phyloP scores from a whole-genome alignment of 2,113 vertebrate species.

The Centropus unirufus region DNA sequence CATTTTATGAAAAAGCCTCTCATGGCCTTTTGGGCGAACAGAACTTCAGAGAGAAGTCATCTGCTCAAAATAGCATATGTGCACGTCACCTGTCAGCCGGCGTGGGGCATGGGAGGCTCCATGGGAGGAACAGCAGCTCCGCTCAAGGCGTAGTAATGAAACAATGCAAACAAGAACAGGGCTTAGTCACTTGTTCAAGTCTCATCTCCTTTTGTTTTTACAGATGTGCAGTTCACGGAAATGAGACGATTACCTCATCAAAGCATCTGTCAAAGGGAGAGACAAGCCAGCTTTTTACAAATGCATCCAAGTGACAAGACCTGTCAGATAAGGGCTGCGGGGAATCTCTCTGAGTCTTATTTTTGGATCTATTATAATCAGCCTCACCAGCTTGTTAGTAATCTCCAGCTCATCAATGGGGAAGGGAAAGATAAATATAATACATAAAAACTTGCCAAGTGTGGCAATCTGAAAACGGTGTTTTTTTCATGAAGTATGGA shows the following conservation, averaged over 20 bases:
- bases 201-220: constrained; percentile 62
- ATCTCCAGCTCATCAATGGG: neutral
- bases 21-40: neutral
- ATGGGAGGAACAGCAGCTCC: neutral
- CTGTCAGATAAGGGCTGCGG: constrained; percentile 34
- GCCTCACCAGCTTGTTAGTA: constrained; percentile 29
- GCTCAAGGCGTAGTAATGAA: neutral
- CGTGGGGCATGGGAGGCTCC: neutral
- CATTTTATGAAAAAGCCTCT: neutral
- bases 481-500: neutral
- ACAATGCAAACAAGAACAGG: constrained; percentile 30
- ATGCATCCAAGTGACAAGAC: constrained; percentile 55
- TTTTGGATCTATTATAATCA: constrained; percentile 49
- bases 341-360: constrained; percentile 43
- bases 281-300: constrained; percentile 57
- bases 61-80: accelerated
- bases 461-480: neutral
- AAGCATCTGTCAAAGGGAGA: constrained; percentile 64
- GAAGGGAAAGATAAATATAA: constrained; percentile 25
- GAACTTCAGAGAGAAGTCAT: neutral
- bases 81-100: neutral
- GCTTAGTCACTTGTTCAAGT: constrained; percentile 48
- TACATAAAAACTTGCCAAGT: neutral
- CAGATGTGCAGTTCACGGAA: constrained; percentile 62
- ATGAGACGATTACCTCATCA: constrained; percentile 70